A percentile compares a stretch with the other conserved stretches of the same genome.
These are phyloP conservation scores for Brachymystax lenok DNA, from an alignment of 2,797 vertebrate genomes.

Conservation along the genomic window DNA sequence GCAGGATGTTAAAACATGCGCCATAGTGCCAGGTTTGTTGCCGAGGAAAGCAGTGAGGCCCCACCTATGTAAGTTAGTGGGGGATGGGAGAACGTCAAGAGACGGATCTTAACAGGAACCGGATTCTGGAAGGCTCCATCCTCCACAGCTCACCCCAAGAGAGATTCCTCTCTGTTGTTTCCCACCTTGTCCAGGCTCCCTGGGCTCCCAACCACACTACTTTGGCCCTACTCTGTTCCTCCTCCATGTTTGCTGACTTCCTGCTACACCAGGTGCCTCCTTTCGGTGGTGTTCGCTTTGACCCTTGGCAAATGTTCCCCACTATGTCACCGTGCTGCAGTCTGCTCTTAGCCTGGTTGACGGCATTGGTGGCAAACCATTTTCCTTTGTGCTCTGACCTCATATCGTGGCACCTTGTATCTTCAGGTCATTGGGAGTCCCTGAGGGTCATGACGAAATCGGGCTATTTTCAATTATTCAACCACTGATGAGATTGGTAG, in stretches of 20 bases:
- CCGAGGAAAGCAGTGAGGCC: constrained; percentile 8
- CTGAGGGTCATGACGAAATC: neutral
- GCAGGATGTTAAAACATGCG: neutral
- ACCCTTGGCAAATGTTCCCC: neutral
- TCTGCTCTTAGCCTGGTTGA: neutral
- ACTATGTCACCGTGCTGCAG: neutral
- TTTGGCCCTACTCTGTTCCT: neutral
- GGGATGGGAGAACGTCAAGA: neutral
- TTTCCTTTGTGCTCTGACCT: neutral
- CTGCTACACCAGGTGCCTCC: neutral
- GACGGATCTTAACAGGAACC: neutral
- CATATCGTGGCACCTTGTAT: neutral
- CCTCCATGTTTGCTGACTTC: neutral
- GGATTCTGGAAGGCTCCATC: neutral
- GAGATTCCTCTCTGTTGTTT: neutral
- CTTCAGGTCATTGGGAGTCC: neutral
- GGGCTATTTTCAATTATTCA: neutral
- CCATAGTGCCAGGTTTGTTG: neutral
- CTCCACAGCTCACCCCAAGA: neutral
- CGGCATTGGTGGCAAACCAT: neutral
- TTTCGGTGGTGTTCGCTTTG: neutral
- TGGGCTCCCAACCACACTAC: neutral
- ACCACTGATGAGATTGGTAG: neutral
- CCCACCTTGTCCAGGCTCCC: neutral
- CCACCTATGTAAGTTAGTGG: neutral